Base-by-base conservation (phyloP, 2,888 invertebrate species). In the Tetragonula carbonaria region DNA sequence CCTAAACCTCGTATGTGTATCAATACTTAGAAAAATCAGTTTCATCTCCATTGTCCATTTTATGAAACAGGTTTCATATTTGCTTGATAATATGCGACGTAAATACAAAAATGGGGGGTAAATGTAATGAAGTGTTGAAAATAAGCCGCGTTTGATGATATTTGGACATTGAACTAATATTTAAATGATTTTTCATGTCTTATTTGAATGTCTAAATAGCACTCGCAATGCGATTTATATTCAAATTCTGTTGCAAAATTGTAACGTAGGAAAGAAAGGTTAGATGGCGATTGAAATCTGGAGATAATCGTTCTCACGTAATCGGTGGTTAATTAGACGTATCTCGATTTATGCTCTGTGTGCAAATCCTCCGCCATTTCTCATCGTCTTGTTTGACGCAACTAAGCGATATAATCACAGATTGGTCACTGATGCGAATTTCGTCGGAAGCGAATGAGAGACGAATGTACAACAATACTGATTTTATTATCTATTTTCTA, bases 401-500 rank as follows among this genome's bases (percentile, higher is more conserved):
- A 70, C 74, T 83, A 87, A 28, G 77, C 74, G 70, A 38, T 67
- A 45, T 65, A 71, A 78, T 55, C 71, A 81, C 28, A 28, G 28
- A 28, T 65, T 72, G 57, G 63, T 80, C 59, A 45, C 55, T 18
- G 59, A 23, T 21, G 55, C 6, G 50, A 66, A 55, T 62, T 28
- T 28, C 28, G 21, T 28, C n/a, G 23, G 78, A 45, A 65, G 21
- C 68, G 55, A 78, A 62, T 65, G 21, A 53, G 13, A 0, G 45
- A 33, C 45, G 28, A 51, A 18, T 14, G 28, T 59, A 33, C 28
- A 55, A 78, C 59, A 55, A 55, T 83, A 90, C 74, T 88, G 84
- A 90, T 66, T 63, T 51, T 73, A 23, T 87, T 91, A 74, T 92
- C 57, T 91, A 68, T 91, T 91, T 93, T 92, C 87, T 91, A 93